phyloP scores from a whole-genome alignment of 64 coral and sea anemone species.

The Exaiptasia diaphana region DNA sequence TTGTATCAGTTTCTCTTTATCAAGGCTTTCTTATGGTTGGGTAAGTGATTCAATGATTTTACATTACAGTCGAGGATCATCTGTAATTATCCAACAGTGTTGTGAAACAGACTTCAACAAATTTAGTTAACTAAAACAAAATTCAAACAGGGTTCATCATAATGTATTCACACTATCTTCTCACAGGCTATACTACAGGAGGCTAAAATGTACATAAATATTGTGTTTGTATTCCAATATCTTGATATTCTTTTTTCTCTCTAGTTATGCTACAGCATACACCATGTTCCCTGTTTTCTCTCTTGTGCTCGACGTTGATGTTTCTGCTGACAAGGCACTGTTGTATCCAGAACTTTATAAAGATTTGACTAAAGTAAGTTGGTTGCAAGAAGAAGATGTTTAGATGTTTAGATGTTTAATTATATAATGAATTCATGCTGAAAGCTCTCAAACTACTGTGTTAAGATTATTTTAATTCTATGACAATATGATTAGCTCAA shows the following conservation, averaged over 20 bases:
- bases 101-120: too few species aligned
- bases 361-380: slow-evolving; percentile 83
- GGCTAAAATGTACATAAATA: too few species aligned
- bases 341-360: slow-evolving; percentile 92
- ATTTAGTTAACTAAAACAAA: too few species aligned
- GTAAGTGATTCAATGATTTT: slow-evolving; percentile 65
- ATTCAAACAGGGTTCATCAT: too few species aligned
- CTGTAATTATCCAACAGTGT: too few species aligned
- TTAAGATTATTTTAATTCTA: too few species aligned
- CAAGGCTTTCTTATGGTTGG: slow-evolving; percentile 87
- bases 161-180: too few species aligned
- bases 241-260: not conserved
- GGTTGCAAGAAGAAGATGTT: not conserved
- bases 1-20: slow-evolving; percentile 90
- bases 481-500: too few species aligned
- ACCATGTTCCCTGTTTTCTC: slow-evolving; percentile 98
- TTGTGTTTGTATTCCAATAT: too few species aligned
- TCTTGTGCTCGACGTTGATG: slow-evolving; percentile 87
- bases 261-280: slow-evolving; percentile 86
- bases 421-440: not conserved
- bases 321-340: slow-evolving; percentile 84
- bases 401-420: not conserved
- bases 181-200: too few species aligned
- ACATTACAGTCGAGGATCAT: too few species aligned
- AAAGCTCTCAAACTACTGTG: not conserved